Percentiles rank a stretch among this genome's conserved stretches.
phyloP scores from a whole-genome alignment of 1,140 invertebrate species.

The Drosophila littoralis region DNA sequence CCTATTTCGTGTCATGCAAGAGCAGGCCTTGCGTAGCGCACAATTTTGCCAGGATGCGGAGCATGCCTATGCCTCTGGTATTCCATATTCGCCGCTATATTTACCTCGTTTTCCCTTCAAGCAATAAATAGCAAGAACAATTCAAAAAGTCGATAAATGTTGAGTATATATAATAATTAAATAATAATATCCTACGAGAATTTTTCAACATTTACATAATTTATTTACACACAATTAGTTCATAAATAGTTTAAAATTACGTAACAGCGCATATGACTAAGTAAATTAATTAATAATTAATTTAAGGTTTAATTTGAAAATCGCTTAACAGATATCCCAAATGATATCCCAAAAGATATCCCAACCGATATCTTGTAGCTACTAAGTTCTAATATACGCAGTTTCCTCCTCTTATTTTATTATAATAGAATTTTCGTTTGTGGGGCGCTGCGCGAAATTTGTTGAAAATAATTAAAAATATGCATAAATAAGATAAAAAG shows the following conservation, averaged over 20 bases:
- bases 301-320: constrained; percentile 48
- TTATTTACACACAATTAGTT: constrained; percentile 80
- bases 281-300: constrained; percentile 68
- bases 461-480: constrained; percentile 27
- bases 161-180: background rate
- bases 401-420: constrained; percentile 15
- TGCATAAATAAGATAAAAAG: constrained; percentile 32
- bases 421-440: constrained; percentile 4
- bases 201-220: constrained; percentile 75
- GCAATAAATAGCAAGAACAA: constrained; percentile 9
- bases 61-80: constrained; percentile 35
- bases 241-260: constrained; percentile 83
- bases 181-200: background rate
- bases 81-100: constrained; percentile 57
- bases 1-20: constrained; percentile 66
- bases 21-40: constrained; percentile 29
- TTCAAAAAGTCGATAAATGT: background rate
- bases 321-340: constrained; percentile 47
- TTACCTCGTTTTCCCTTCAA: constrained; percentile 51
- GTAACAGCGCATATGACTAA: constrained; percentile 83
- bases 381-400: constrained; percentile 62
- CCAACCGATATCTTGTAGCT: constrained; percentile 33
- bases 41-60: constrained; percentile 49
- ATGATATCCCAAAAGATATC: constrained; percentile 6
- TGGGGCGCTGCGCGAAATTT: constrained; percentile 20